These are phyloP conservation scores for Alca torda DNA, from an alignment of 2,797 vertebrate genomes.

Conservation along the genomic window DNA sequence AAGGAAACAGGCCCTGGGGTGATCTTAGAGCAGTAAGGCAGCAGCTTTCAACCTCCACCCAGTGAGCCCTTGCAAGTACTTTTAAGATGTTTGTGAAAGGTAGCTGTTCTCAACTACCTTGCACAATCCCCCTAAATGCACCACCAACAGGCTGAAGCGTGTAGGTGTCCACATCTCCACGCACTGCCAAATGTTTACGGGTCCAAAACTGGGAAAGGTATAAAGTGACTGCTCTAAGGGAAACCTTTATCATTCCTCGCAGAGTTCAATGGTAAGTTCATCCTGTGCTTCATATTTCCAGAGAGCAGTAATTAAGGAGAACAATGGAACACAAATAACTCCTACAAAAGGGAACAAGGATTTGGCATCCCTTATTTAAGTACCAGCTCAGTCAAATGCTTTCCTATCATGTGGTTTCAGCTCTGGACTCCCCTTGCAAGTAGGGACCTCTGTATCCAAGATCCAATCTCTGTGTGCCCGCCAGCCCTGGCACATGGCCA, in stretches of 20 bases:
- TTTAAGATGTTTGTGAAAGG: not conserved
- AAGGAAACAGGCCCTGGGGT: not conserved
- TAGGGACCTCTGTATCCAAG: not conserved
- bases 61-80: not conserved
- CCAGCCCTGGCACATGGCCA: not conserved
- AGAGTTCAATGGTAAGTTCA: not conserved
- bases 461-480: not conserved
- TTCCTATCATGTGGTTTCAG: not conserved
- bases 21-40: not conserved
- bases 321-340: slow-evolving; percentile 17
- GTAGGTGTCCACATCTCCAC: not conserved
- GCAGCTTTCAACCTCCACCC: not conserved
- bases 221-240: not conserved
- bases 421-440: not conserved
- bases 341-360: not conserved
- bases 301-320: slow-evolving; percentile 31
- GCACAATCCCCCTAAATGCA: not conserved
- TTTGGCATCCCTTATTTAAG: not conserved
- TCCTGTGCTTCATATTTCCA: not conserved
- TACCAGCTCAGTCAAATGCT: not conserved
- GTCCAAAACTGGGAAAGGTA: not conserved
- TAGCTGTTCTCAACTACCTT: not conserved
- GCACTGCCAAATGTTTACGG: not conserved
- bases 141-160: not conserved
- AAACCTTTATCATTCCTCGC: not conserved